Percentiles rank a stretch among this genome's conserved stretches.
phyloP scores from a whole-genome alignment of 2,888 invertebrate genomes.

The Trissolcus brochymenae region DNA sequence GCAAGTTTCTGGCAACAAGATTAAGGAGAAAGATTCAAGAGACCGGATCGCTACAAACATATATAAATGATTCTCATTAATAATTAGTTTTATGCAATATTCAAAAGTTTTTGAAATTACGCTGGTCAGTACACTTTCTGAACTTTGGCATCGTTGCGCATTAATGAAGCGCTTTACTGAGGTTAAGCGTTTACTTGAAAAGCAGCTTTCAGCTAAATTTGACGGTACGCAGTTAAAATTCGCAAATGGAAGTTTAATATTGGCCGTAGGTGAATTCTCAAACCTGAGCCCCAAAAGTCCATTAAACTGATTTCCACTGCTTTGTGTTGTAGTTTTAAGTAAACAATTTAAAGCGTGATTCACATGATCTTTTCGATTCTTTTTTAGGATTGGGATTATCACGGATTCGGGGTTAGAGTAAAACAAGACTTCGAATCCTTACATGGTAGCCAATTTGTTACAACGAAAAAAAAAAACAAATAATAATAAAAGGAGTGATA shows the following conservation, averaged over 20 bases:
- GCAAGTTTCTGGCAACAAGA: too few relatives aligned
- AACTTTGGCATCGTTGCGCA: constrained; percentile 43
- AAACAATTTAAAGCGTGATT: constrained; percentile 26
- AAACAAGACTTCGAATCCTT: too few relatives aligned
- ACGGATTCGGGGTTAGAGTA: background rate
- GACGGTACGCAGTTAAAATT: constrained; percentile 45
- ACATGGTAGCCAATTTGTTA: too few relatives aligned
- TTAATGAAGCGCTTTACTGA: constrained; percentile 49
- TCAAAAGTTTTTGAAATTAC: constrained; percentile 35
- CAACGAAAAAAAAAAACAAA: too few relatives aligned
- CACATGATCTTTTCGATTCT: constrained; percentile 14
- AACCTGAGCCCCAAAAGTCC: constrained; percentile 39
- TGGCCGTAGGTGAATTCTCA: constrained; percentile 42
- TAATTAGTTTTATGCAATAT: constrained; percentile 25
- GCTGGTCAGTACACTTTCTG: constrained; percentile 37
- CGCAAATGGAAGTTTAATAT: constrained; percentile 49
- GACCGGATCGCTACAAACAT: too few relatives aligned
- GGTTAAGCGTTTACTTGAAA: constrained; percentile 48
- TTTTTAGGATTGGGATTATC: background rate
- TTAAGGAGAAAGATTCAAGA: too few relatives aligned
- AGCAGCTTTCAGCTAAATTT: constrained; percentile 46
- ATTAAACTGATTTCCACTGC: constrained; percentile 34
- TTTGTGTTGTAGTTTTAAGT: constrained; percentile 28
- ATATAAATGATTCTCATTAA: background rate
- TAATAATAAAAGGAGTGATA: too few relatives aligned